phyloP scores from a whole-genome alignment of 2,113 vertebrate genomes.

The Ptychochromis oligacanthus region DNA sequence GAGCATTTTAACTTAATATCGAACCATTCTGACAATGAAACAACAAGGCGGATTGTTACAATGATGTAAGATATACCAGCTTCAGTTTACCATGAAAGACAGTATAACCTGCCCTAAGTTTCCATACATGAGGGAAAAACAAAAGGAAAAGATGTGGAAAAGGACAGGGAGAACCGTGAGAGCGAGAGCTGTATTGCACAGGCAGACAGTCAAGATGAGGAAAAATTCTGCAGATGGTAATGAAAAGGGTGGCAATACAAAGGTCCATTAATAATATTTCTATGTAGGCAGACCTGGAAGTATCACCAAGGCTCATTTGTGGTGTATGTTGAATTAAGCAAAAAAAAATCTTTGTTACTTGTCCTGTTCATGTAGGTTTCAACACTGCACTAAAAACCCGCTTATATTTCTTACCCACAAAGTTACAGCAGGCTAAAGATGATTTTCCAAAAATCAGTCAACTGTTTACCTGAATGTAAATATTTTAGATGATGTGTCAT shows the following conservation, averaged over 20 bases:
- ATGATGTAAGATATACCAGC: conserved; percentile 12
- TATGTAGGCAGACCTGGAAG: background rate
- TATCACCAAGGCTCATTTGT: background rate
- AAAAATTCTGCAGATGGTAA: background rate
- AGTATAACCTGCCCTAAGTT: background rate
- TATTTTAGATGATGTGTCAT: background rate
- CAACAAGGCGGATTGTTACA: conserved; percentile 26
- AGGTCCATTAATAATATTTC: background rate
- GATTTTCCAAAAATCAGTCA: background rate
- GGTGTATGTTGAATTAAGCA: background rate
- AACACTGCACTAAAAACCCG: background rate
- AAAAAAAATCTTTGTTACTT: background rate
- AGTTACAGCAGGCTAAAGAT: background rate
- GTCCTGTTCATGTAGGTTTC: background rate
- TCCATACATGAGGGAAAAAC: conserved; percentile 24
- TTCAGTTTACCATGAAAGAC: conserved; percentile 35
- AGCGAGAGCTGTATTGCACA: background rate
- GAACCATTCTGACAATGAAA: conserved; percentile 13
- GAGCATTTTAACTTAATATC: background rate
- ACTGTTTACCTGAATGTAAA: background rate
- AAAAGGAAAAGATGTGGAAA: conserved; percentile 3
- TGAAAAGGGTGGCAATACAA: background rate
- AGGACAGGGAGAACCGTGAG: conserved; percentile 44
- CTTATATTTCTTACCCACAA: background rate
- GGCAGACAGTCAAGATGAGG: conserved; percentile 11